Base-by-base conservation (phyloP, 2,797 vertebrate species). In the Argyrosomus regius region DNA sequence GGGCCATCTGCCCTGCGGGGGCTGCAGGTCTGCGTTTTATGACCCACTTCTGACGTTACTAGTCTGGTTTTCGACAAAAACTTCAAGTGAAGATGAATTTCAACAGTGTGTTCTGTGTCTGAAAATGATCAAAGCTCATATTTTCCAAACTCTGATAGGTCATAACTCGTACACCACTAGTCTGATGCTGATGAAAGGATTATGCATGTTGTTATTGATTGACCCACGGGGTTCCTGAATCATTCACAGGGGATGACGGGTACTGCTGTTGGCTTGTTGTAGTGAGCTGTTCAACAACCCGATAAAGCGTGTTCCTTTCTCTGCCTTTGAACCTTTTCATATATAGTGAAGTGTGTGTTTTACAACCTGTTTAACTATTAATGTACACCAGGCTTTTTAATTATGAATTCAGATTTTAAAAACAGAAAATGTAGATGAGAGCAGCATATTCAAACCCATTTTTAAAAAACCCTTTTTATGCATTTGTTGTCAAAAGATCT, bases 201-300 rank as follows among this genome's bases (percentile, higher is more conserved):
- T 59, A 77, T 76, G 31, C 57, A n/a, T 80, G 83, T 76, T 80
- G 28, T 68, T 85, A 90, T 82, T 85, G 88, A 92, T 80, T 8
- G 60, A 80, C 69, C 74, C 26, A 3, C 16, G 1, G 39, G 72
- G 59, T 45, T 67, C 46, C 64, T 63, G 75, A 57, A 66, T 87
- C 69, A 59, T 46, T 80, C 84, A 61, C 71, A 49, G 26, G 66
- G 61, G 73, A 41, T 0, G 1, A 48, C 9, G 71, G 45, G 39
- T 64, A 43, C 63, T 46, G 49, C 53, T 68, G 80, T 49, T 50
- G 31, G 24, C 39, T 64, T 78, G 66, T 72, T 82, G 70, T 64
- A 24, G 12, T 41, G 59, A 75, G 73, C 43, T 62, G 69, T 59
- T 84, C 56, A 24, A 46, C 65, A 74, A 26, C 20, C 39, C 49